Evolutionary conservation across 2,888 invertebrate species (phyloP).

Genomic region (Hirtodrosophila duncani): DNA sequence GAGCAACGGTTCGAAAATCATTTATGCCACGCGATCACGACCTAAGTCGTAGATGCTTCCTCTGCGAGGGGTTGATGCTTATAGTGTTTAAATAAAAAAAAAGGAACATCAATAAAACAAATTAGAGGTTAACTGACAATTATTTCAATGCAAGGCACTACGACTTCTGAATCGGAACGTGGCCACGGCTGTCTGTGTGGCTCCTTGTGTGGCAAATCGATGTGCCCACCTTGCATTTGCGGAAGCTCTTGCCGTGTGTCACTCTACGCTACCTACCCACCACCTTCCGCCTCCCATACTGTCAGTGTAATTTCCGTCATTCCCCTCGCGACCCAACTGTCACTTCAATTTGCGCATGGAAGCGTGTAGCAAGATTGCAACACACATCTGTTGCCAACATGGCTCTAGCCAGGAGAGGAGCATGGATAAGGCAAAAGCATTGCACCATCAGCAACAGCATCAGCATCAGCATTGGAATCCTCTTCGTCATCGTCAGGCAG

Average conservation of each 20-base stretch:
- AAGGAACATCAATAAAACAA: constrained; percentile 10
- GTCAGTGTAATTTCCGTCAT: constrained; percentile 22
- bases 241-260: too few species aligned
- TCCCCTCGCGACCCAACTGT: constrained; percentile 21
- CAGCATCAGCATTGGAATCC: constrained; percentile 8
- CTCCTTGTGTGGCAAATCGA: too few species aligned
- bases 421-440: too few species aligned
- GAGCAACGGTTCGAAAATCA: not conserved
- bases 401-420: too few species aligned
- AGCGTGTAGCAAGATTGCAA: too few species aligned
- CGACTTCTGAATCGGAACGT: too few species aligned
- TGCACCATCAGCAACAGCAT: constrained; percentile 14
- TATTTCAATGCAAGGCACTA: too few species aligned
- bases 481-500: constrained; percentile 20
- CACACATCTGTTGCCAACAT: constrained; percentile 34
- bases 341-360: constrained; percentile 12
- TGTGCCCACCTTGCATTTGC: too few species aligned
- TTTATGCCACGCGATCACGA: not conserved
- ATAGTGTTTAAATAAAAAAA: not conserved
- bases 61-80: not conserved
- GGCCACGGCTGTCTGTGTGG: too few species aligned
- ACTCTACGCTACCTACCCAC: too few species aligned
- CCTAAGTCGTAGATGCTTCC: not conserved
- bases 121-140: not conserved
- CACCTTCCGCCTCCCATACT: too few species aligned